These are phyloP conservation scores for Heliconius himera DNA, from an alignment of 1,140 invertebrate genomes.

Conservation along the genomic window DNA sequence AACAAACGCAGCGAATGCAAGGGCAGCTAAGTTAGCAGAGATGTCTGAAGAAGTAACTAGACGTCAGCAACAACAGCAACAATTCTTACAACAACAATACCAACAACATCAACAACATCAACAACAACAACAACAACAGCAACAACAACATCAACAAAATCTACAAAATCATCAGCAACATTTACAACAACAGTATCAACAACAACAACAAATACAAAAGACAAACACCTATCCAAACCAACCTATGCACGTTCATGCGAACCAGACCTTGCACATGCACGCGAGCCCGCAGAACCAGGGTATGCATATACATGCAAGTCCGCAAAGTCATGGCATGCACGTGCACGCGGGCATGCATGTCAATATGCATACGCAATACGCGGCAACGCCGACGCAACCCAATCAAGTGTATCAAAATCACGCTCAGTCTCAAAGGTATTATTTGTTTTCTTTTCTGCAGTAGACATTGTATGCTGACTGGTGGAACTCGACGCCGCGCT, in stretches of 20 bases:
- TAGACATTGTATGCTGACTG: no score
- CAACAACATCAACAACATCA: slow-evolving; percentile 41
- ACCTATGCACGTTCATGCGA: slow-evolving; percentile 34
- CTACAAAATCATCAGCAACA: slow-evolving; percentile 36
- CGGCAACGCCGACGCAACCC: slow-evolving; percentile 30
- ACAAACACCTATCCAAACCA: slow-evolving; percentile 30
- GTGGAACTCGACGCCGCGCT: neutral
- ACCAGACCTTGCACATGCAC: slow-evolving; percentile 76
- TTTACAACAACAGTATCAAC: slow-evolving; percentile 44
- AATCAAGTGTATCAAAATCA: slow-evolving; percentile 49
- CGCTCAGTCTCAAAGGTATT: slow-evolving; percentile 59
- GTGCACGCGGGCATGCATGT: slow-evolving; percentile 40
- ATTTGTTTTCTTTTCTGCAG: neutral
- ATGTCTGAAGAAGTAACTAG: slow-evolving; percentile 92
- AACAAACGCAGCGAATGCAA: slow-evolving; percentile 50
- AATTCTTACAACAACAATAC: slow-evolving; percentile 47
- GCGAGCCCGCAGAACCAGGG: slow-evolving; percentile 28
- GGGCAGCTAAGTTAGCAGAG: slow-evolving; percentile 88
- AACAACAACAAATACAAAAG: slow-evolving; percentile 45
- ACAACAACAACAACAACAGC: no score
- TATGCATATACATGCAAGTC: slow-evolving; percentile 39
- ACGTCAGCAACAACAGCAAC: slow-evolving; percentile 76
- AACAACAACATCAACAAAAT: slow-evolving; percentile 81
- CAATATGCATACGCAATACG: slow-evolving; percentile 41
- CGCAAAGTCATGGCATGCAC: slow-evolving; percentile 27